phyloP scores from a whole-genome alignment of 2,888 invertebrate species.

The Argyra leucocephala region DNA sequence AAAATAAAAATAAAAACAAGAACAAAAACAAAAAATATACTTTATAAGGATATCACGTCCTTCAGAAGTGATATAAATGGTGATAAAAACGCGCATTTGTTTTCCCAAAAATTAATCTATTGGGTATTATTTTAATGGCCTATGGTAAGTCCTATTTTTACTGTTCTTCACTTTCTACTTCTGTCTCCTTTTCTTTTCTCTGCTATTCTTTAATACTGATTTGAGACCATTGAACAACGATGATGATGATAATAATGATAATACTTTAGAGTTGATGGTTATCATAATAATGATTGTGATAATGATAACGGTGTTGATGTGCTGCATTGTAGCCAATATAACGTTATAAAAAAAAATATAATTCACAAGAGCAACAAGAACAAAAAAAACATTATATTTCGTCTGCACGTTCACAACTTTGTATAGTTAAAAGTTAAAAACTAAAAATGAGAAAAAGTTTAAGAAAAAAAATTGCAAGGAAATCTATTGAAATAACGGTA shows the following conservation, averaged over 20 bases:
- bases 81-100: slow-evolving; percentile 13
- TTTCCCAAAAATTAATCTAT: slow-evolving; percentile 15
- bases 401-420: too few relatives aligned
- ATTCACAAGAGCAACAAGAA: too few relatives aligned
- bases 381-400: too few relatives aligned
- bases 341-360: too few relatives aligned
- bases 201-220: not conserved
- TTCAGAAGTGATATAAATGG: slow-evolving; percentile 11
- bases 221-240: not conserved
- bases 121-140: slow-evolving; percentile 13
- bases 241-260: not conserved
- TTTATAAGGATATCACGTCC: slow-evolving; percentile 15
- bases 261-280: not conserved
- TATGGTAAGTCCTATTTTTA: not conserved
- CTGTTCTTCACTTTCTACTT: not conserved
- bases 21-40: not conserved
- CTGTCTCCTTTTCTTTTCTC: not conserved
- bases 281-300: not conserved
- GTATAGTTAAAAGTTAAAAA: too few relatives aligned
- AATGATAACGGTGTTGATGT: not conserved
- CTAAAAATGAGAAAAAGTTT: too few relatives aligned
- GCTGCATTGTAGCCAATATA: not conserved
- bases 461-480: too few relatives aligned
- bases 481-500: too few relatives aligned
- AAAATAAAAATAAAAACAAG: too few relatives aligned